Base-by-base conservation (phyloP, 2,113 vertebrate species). In the Nycticorax nycticorax region DNA sequence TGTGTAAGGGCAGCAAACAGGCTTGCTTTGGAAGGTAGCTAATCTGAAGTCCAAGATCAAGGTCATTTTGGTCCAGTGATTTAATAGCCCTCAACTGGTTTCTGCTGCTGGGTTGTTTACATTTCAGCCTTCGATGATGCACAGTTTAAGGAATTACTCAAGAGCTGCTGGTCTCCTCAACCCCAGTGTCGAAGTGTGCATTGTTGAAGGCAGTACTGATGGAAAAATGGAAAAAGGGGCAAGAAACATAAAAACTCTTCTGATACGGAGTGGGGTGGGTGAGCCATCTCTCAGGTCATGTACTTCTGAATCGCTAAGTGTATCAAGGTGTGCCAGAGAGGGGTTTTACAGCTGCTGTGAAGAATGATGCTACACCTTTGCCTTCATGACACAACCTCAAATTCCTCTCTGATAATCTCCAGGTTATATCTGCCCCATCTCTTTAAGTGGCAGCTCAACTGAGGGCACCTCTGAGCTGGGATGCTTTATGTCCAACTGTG, bases 191-290 rank as follows among this genome's bases (percentile, higher is more conserved):
- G 43, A 75, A 85, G 18, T 0, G 0, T 53, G 24, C 43, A 16
- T 77, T 0, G 0, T 19, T 57, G 39, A 39, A 45, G 45, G 66
- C 26, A 57, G 4, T 41, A 32, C 47, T 37, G 39, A 43, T 62
- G 39, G 45, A 78, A 78, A 71, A 59, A 22, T 64, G n/a, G 19
- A 14, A 79, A 15, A n/a, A 64, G 37, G 32, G 27, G 26, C n/a
- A 71, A 75, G 35, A 71, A 85, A 47, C 30, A 21, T 21, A 27
- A 41, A 80, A 62, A 12, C 28, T 71, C 41, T 66, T 81, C 32
- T 32, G 50, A 1, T 35, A 27, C 0, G 0, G 32, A 37, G 21
- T 23, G 3, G 15, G 13, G 30, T 33, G 16, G 72, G 66, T 1
- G 9, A 73, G 47, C 30, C 12, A 8, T 32, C 23, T 68, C 48